Percentiles rank a stretch among this genome's conserved stretches.
These are phyloP conservation scores for Scelioninae gen. 2 DNA, from an alignment of 2,888 invertebrate species.

Conservation along the genomic window DNA sequence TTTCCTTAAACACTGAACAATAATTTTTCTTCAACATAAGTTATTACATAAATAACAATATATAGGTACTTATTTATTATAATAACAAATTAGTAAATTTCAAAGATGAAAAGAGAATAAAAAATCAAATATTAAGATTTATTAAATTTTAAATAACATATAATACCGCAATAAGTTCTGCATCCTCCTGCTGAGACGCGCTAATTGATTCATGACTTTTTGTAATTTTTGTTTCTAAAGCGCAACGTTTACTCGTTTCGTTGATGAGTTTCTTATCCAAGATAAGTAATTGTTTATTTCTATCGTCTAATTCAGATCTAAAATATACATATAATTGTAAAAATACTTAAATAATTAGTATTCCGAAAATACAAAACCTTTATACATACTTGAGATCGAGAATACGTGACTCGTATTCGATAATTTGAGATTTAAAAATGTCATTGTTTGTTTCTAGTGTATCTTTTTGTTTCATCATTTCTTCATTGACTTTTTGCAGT, in stretches of 20 bases:
- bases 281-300: constrained; percentile 64
- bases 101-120: no score
- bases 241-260: constrained; percentile 66
- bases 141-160: constrained; percentile 6
- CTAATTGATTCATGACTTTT: constrained; percentile 65
- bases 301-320: constrained; percentile 68
- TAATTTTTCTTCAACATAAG: neutral
- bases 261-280: constrained; percentile 69
- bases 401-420: constrained; percentile 71
- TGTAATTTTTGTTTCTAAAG: constrained; percentile 68
- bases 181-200: constrained; percentile 66
- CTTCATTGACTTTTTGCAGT: constrained; percentile 67
- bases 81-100: no score
- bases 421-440: constrained; percentile 69
- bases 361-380: no score
- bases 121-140: no score
- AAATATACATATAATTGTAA: constrained; percentile 22
- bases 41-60: no score
- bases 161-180: constrained; percentile 68
- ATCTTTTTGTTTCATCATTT: constrained; percentile 68
- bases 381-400: constrained; percentile 68
- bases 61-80: no score
- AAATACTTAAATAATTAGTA: no score
- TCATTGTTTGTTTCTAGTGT: constrained; percentile 70
- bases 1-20: constrained; percentile 66